Percentiles rank a stretch among this genome's conserved stretches.
phyloP scores from a whole-genome alignment of 2,797 vertebrate genomes.

The Oreochromis grahami region DNA sequence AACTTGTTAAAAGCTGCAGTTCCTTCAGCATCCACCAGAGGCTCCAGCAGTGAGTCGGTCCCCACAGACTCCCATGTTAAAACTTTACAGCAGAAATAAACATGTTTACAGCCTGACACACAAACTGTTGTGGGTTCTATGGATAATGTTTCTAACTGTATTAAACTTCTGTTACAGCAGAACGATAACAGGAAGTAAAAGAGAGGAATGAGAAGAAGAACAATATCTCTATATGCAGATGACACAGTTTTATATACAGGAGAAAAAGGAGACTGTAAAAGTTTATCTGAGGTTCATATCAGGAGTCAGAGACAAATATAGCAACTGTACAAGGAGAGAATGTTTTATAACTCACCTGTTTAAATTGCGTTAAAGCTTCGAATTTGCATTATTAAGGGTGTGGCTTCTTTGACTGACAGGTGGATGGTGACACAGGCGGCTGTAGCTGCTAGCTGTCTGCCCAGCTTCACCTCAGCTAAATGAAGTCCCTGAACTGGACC shows the following conservation, averaged over 20 bases:
- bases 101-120: background rate
- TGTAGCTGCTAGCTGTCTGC: background rate
- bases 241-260: too few species aligned
- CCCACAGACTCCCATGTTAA: background rate
- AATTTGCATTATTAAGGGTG: background rate
- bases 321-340: background rate
- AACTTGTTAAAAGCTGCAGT: background rate
- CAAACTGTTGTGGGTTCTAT: background rate
- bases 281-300: background rate
- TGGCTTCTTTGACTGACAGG: background rate
- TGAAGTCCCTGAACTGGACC: background rate
- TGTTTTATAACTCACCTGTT: background rate
- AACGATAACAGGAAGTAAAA: background rate
- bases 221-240: too few species aligned
- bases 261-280: too few species aligned
- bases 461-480: background rate
- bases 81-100: background rate
- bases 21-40: background rate
- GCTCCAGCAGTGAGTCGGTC: background rate
- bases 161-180: background rate
- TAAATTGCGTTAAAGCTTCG: background rate
- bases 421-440: background rate
- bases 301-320: background rate
- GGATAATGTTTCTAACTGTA: background rate
- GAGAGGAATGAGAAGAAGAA: background rate